Conservation (phyloP, 2,888 invertebrate genomes). For the Dynastes hyllus region DNA sequence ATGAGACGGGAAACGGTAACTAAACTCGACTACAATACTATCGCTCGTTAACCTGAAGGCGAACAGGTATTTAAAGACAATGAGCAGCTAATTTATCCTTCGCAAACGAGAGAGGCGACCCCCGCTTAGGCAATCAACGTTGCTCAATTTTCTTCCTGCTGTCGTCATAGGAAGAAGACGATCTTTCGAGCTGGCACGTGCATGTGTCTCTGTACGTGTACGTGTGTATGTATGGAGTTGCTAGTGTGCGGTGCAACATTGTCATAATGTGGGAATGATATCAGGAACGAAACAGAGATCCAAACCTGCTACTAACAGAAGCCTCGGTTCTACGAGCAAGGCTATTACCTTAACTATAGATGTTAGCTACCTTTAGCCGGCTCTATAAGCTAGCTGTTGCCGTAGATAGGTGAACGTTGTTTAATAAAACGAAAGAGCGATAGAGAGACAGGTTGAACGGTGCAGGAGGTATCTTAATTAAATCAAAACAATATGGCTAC, state of each 20-base stretch:
- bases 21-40: neutral
- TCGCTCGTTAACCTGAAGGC: conserved; percentile 39
- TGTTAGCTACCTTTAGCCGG: conserved; percentile 3
- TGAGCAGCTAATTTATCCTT: conserved; percentile 40
- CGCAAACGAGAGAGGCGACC: neutral
- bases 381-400: too few relatives aligned
- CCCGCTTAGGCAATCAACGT: conserved; percentile 24
- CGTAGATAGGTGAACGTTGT: conserved; percentile 16
- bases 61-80: conserved; percentile 45
- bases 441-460: conserved; percentile 24
- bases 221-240: neutral
- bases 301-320: conserved; percentile 8
- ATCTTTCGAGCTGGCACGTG: neutral
- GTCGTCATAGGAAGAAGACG: neutral
- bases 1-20: neutral
- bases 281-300: conserved; percentile 45
- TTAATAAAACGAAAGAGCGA: conserved; percentile 26
- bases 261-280: conserved; percentile 46
- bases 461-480: conserved; percentile 52
- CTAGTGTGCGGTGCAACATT: conserved; percentile 36
- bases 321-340: neutral
- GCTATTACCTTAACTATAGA: conserved; percentile 30
- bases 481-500: conserved; percentile 55
- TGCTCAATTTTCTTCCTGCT: conserved; percentile 36
- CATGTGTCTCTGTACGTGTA: neutral